Base-by-base conservation (phyloP, 2,888 invertebrate species). In the Harpalus rubripes region DNA sequence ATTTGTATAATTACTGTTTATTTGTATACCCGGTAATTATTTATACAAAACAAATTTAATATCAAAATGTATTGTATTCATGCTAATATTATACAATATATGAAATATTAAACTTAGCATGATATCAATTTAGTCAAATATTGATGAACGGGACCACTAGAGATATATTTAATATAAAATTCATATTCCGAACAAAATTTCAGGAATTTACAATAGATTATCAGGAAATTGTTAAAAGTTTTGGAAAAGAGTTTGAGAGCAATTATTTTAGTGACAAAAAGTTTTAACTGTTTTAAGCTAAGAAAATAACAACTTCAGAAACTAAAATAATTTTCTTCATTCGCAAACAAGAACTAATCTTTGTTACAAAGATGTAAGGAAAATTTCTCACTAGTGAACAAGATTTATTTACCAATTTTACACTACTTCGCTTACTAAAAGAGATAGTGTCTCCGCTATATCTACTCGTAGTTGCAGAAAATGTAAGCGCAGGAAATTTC, bases 331-430 rank as follows among this genome's bases (percentile, higher is more conserved):
- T 63, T 59, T 63, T 22, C 12, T 26, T 63, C 63, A 63, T 63
- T 63, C 26, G 22, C 59, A 63, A 63, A 63, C 26, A 63, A 63
- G 63, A 63, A 63, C 26, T 52, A 52, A 52, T 52, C 63, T 63
- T 63, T 63, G 63, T 63, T 63, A 12, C 8, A 22, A 22, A 26
- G 22, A 22, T 26, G 63, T 26, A 22, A 63, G 63, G 26, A 18
- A 18, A 63, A 63, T 63, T 63, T 26, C 63, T 22, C 12, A 22
- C 22, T 6, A 63, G 22, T 63, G 6, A 6, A 61, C 8, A 18
- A 26, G 12, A 63, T 26, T 26, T 26, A 63, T 12, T 63, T 63
- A 26, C 26, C 26, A 63, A 26, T 18, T 63, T 63, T 18, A 22
- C 12, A 63, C 0, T 63, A 63, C 1, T 12, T 22, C 10, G 63